phyloP scores from a whole-genome alignment of 2,113 vertebrate species.

The Cyrtonyx montezumae region DNA sequence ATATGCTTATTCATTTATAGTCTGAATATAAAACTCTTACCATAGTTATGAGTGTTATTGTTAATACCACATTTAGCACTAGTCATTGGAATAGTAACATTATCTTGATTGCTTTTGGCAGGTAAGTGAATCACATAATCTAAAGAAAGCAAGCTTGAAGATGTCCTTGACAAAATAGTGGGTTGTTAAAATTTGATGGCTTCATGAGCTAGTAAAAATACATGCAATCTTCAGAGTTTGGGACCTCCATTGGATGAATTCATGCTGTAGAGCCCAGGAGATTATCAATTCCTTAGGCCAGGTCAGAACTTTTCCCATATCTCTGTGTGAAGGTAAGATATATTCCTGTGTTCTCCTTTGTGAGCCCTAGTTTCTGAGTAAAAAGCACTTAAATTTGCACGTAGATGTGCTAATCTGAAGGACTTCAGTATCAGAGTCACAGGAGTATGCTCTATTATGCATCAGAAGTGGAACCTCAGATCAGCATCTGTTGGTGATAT shows the following conservation, averaged over 20 bases:
- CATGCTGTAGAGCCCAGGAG: not conserved
- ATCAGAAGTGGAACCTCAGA: not conserved
- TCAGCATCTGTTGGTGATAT: not conserved
- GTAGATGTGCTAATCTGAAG: not conserved
- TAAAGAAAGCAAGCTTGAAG: conserved; percentile 11
- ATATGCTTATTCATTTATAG: not conserved
- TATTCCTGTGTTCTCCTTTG: not conserved
- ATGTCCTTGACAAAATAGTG: not conserved
- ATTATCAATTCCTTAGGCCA: not conserved
- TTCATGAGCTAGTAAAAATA: not conserved
- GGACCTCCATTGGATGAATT: not conserved
- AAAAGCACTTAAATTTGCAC: not conserved
- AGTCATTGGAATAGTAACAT: not conserved
- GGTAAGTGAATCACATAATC: not conserved
- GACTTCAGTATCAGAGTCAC: not conserved
- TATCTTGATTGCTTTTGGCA: conserved; percentile 15
- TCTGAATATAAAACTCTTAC: not conserved
- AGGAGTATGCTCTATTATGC: not conserved
- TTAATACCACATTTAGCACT: conserved; percentile 7
- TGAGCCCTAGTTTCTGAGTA: not conserved
- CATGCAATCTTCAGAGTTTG: not conserved
- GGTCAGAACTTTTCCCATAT: not conserved
- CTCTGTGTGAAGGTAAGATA: not conserved
- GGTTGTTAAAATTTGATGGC: not conserved
- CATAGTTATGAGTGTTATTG: not conserved